Evolutionary conservation across 37 sponge, comb jelly and placozoan genomes (phyloP).

Genomic region (Axinella damicornis): DNA sequence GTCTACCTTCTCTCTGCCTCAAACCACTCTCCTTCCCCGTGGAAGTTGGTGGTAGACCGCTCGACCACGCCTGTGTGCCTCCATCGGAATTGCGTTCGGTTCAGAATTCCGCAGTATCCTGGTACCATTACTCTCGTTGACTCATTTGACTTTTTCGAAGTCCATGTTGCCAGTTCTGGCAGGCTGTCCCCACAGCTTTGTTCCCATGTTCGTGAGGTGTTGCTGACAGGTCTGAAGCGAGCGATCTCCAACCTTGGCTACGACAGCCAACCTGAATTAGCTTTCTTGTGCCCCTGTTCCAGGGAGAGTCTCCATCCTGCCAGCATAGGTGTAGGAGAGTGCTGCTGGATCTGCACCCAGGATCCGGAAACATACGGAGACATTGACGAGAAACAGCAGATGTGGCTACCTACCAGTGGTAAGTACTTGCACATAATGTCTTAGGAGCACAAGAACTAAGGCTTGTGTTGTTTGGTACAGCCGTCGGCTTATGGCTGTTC

Average conservation of each 20-base stretch:
- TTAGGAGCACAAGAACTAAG: too few species aligned
- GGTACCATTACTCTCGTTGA: slow-evolving; percentile 22
- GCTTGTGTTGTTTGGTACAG: too few species aligned
- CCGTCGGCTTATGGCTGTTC: too few species aligned
- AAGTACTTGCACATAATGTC: too few species aligned
- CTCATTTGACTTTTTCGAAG: slow-evolving; percentile 12
- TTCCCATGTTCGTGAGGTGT: too few species aligned
- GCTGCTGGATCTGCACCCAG: background rate
- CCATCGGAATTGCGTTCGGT: slow-evolving; percentile 13
- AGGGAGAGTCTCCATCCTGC: background rate
- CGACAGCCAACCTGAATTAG: background rate
- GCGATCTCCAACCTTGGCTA: background rate
- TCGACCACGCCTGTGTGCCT: background rate
- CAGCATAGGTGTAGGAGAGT: background rate
- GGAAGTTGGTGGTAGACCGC: slow-evolving; percentile 11
- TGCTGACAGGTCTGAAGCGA: background rate
- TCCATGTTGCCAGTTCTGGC: slow-evolving; percentile 1
- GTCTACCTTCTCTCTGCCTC: slow-evolving; percentile 2
- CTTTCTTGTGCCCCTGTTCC: slow-evolving; percentile 10
- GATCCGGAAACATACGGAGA: background rate
- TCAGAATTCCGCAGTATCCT: slow-evolving; percentile 9
- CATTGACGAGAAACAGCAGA: background rate
- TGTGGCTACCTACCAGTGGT: background rate
- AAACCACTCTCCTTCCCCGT: background rate
- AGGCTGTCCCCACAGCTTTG: background rate